A percentile compares a stretch with the other conserved stretches of the same genome.
phyloP scores from a whole-genome alignment of 2,888 invertebrate genomes.

The Oasisia sp. region DNA sequence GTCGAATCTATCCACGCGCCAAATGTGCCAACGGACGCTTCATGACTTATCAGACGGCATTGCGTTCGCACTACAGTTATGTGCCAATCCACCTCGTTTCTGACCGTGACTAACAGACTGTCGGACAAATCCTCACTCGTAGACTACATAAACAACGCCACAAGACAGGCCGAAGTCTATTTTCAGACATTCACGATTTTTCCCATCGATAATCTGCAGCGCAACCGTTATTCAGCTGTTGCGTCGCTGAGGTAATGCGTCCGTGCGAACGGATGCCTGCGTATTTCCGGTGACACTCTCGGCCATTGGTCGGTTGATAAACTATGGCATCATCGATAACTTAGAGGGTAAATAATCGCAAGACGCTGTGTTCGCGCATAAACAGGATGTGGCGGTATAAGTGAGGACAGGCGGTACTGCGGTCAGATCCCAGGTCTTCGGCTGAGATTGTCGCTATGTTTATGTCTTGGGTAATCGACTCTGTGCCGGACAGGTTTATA shows the following conservation, averaged over 20 bases:
- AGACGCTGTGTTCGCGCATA: background rate
- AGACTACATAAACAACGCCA: background rate
- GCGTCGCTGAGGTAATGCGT: background rate
- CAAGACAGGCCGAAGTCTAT: background rate
- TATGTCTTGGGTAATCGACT: background rate
- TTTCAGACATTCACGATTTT: background rate
- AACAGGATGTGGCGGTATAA: background rate
- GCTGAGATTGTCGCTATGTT: background rate
- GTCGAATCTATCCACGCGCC: background rate
- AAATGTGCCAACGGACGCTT: background rate
- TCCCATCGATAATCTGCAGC: background rate
- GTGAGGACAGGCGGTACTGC: background rate
- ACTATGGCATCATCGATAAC: slow-evolving; percentile 4
- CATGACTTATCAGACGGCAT: background rate
- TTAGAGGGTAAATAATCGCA: background rate
- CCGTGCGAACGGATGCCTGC: background rate
- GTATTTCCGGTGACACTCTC: background rate
- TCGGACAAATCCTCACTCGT: background rate
- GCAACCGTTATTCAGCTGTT: background rate
- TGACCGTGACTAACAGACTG: background rate
- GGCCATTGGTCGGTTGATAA: background rate
- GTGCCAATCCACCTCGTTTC: background rate
- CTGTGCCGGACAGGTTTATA: too few species aligned
- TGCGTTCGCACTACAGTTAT: background rate
- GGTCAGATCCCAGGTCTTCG: background rate